These are phyloP conservation scores for Tolypeutes matacus DNA, from an alignment of 2,797 vertebrate species.

Conservation along the genomic window DNA sequence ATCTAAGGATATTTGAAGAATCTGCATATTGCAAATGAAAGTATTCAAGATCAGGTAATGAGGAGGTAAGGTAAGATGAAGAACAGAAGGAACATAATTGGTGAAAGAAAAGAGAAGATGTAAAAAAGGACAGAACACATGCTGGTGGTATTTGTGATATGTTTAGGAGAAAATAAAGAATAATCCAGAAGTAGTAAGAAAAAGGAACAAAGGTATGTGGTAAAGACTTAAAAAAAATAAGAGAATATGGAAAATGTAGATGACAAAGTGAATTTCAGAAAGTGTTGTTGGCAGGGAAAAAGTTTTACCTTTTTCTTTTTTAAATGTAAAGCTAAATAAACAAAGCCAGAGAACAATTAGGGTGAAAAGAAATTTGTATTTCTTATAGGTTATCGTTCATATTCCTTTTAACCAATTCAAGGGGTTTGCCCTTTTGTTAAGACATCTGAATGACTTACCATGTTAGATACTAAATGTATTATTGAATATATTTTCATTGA, in stretches of 20 bases:
- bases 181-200: neutral
- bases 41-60: neutral
- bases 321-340: neutral
- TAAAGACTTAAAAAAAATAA: neutral
- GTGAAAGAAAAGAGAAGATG: neutral
- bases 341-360: conserved; percentile 1
- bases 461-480: neutral
- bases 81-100: conserved; percentile 39
- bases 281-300: neutral
- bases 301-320: neutral
- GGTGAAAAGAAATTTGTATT: conserved; percentile 56
- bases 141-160: neutral
- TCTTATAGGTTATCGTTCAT: neutral
- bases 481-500: conserved; percentile 11
- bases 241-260: neutral
- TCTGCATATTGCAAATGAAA: neutral
- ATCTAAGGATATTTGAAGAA: conserved; percentile 49
- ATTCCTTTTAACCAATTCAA: neutral
- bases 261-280: conserved; percentile 43
- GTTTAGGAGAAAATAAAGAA: neutral
- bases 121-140: neutral
- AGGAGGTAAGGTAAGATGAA: neutral
- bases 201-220: neutral
- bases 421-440: conserved; percentile 42
- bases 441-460: neutral